Evolutionary conservation across 2,113 vertebrate genomes (phyloP), one percentile per base, ranked within the genome.

Genomic region (Myocastor coypus): DNA sequence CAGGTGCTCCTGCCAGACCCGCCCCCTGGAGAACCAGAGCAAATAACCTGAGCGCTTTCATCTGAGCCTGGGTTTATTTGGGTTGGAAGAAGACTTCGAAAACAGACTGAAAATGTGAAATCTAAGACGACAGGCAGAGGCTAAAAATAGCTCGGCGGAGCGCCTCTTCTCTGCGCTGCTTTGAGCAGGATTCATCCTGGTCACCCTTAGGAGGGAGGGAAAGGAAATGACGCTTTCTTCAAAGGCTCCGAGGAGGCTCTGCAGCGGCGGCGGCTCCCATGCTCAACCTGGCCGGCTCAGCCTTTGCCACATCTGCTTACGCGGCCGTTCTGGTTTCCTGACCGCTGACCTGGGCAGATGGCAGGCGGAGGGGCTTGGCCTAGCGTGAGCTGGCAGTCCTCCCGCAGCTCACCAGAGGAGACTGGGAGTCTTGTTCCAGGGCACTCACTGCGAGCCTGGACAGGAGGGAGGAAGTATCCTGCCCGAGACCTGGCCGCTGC

Each of bases 101-200:
- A 95, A 97, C 85, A 85, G 93, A 89, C 64, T 92, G 59, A 77
- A 96, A 82, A 92, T 37, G 66, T 68, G 80, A 85, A 89, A 30
- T 63, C 2, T 14, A 68, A 94, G 66, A 42, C 89, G 83, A 80
- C 30, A 52, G 69, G 83, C 26, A 71, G 32, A 66, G 80, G 63
- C 86, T 94, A 90, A 96, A 92, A 95, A 75, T 75, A 95, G 55
- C 64, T 0, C 46, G 34, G 22, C 42, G 32, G 59, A 2, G 28
- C 9, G 5, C 26, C 32, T 66, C 42, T 28, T 40, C 66, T 16
- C 14, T 14, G 0, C 28, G 4, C 3, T 4, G 59, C 91, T 52
- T 4, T 30, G 7, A 46, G 85, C 81, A 30, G 64, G 10, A 0
- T 84, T 55, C 50, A 5, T 3, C 3, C 46, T 1, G 71, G 91